Percentiles rank a stretch among this genome's conserved stretches.
phyloP scores from a whole-genome alignment of 2,888 invertebrate species.

The Pegoplata infirma region DNA sequence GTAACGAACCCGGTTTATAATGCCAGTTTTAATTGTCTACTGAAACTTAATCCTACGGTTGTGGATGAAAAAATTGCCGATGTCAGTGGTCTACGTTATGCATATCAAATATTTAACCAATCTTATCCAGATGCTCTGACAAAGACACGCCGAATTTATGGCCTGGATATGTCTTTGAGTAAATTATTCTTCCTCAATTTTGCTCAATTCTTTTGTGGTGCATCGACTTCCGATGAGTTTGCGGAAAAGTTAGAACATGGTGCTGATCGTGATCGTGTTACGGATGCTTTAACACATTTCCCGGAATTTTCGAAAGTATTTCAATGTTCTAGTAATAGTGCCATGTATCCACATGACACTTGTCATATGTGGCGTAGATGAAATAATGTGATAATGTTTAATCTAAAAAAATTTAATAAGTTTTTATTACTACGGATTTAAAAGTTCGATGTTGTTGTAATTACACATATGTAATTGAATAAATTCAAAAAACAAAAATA shows the following conservation, averaged over 20 bases:
- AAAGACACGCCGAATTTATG: constrained; percentile 21
- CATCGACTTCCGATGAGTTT: neutral
- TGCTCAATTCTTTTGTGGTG: constrained; percentile 65
- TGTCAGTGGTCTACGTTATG: constrained; percentile 63
- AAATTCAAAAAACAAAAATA: too few species aligned
- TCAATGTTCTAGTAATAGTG: constrained; percentile 35
- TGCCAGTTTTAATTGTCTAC: constrained; percentile 51
- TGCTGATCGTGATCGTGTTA: constrained; percentile 61
- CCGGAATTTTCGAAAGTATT: constrained; percentile 55
- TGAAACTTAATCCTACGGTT: constrained; percentile 49
- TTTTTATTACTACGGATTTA: too few species aligned
- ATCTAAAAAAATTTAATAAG: too few species aligned
- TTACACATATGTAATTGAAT: too few species aligned
- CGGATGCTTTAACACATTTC: constrained; percentile 63
- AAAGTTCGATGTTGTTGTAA: too few species aligned
- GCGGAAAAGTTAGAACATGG: constrained; percentile 55
- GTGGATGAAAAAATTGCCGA: constrained; percentile 65
- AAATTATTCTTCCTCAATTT: constrained; percentile 64
- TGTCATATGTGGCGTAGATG: constrained; percentile 49
- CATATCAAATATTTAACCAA: constrained; percentile 62
- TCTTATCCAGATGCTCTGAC: neutral
- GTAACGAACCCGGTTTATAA: constrained; percentile 37
- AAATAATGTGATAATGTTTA: neutral
- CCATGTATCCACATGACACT: constrained; percentile 26
- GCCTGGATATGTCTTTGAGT: neutral